Base-by-base conservation (phyloP, 2,113 vertebrate species). In the Ancistrus triradiatus region DNA sequence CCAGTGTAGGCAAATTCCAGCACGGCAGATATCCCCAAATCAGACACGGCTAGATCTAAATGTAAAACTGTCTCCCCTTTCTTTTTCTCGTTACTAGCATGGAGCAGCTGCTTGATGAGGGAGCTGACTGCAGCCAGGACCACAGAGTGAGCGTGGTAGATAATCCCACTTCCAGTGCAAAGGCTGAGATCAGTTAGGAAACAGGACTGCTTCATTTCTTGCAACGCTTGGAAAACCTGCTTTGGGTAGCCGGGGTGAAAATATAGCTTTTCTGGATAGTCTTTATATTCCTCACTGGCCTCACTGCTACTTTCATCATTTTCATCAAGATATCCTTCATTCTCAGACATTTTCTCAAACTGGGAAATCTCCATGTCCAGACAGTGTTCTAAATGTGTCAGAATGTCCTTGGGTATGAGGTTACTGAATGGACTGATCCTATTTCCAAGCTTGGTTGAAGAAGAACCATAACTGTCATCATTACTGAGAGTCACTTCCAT, bases 1-100 rank as follows among this genome's bases (percentile, higher is more conserved):
- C 93, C 94, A 4, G 81, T 80, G 6, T 97, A 97, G 44, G 93
- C 90, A 15, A 97, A 94, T 63, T 90, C 79, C 27, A 96, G 74
- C 53, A 93, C 61, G 1, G 86, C 85, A 42, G 84, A 80, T 68
- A 91, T 75, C 56, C 86, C 88, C 13, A 60, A n/a, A 10, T 15
- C 17, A 18, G 74, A 68, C 19, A 85, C 78, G 1, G 31, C 9
- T 22, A 51, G 52, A 66, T 27, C 7, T 38, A 72, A 38, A 27
- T 11, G 17, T 21, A 74, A 9, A 77, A 73, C 58, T 2, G 27
- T 56, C 7, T 50, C 33, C 1, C 3, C 17, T 13, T 50, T 8
- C 5, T 25, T 62, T 17, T 14, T 48, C 27, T n/a, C 35, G 19
- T 60, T 53, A 42, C 35, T 31, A 3, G 33, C 1, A 11, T 25